Base-by-base conservation (phyloP, 1,140 invertebrate genomes). In the Archivesica marissinica region DNA sequence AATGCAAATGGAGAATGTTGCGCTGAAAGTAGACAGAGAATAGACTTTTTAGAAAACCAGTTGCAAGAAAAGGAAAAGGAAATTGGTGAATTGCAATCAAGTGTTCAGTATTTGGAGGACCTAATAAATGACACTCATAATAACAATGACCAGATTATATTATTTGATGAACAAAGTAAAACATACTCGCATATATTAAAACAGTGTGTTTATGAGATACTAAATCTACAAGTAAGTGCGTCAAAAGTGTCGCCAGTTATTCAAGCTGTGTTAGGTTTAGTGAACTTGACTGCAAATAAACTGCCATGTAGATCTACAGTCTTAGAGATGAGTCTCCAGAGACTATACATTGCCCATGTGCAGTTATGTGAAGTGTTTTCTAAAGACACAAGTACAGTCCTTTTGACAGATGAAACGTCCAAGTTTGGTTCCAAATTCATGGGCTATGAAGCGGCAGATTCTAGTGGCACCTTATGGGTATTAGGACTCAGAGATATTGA, bases 381-480 rank as follows among this genome's bases (percentile, higher is more conserved):
- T 47, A 66, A 68, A 23, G 25, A 68, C 23, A 38, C 41, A 11
- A 78, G 44, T 64, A 56, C 54, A 23, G 39, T 54, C 41, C 56
- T 78, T n/a, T 64, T 68, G n/a, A 80, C 52, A 68, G 78, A 80
- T 33, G 33, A 80, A 54, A 68, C 78, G 15, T 66, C 56, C n/a
- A 68, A 80, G 33, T 64, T 66, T 39, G 78, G 61, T 4, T 44
- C 41, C 38, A 80, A 80, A 50, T 80, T 68, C 44, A 28, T 61
- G 61, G 78, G 64, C 4, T 68, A 61, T 50, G 52, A 80, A 35
- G 78, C 78, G 17, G 17, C 64, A 52, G 78, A 80, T 80, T 39
- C 41, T 20, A 64, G 70, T 35, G 78, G 78, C 20, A 68, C 47
- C 11, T 38, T 20, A 25, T 80, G 78, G 78, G 30, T 38, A 17